Conservation (phyloP, 2,113 vertebrate species). For the Fulica atra region DNA sequence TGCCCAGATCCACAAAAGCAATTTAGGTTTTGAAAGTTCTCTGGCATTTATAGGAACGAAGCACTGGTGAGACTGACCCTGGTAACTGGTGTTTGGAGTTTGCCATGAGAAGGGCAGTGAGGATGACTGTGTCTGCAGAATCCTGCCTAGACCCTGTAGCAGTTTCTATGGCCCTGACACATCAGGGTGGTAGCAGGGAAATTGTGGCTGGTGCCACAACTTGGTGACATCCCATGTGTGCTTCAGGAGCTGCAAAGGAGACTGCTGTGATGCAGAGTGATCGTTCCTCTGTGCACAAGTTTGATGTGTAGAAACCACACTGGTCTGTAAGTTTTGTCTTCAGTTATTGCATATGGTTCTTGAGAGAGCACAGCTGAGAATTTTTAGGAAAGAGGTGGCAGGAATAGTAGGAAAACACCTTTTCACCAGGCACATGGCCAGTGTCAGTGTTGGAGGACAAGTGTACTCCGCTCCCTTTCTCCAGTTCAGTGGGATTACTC, state of each 20-base stretch:
- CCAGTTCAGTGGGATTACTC: background rate
- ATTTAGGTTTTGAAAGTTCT: background rate
- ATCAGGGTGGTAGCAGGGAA: background rate
- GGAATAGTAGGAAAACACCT: background rate
- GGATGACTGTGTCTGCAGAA: background rate
- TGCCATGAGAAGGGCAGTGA: background rate
- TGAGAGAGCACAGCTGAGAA: background rate
- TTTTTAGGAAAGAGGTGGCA: background rate
- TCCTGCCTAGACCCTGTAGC: background rate
- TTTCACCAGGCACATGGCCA: rapidly evolving
- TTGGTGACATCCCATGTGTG: rapidly evolving
- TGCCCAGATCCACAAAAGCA: background rate
- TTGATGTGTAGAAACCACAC: background rate
- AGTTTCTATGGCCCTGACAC: background rate
- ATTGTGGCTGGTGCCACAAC: background rate
- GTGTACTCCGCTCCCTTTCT: background rate
- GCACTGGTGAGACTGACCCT: background rate
- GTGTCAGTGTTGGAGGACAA: background rate
- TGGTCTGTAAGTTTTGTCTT: background rate
- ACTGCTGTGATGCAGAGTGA: background rate
- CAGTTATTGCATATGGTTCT: background rate
- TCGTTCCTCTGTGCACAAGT: background rate
- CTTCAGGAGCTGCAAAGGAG: background rate
- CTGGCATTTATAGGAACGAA: background rate
- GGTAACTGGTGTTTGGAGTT: background rate